A percentile compares a stretch with the other conserved stretches of the same genome.
Evolutionary conservation across 2,797 vertebrate species (phyloP).

Genomic region (Ataeniobius toweri): DNA sequence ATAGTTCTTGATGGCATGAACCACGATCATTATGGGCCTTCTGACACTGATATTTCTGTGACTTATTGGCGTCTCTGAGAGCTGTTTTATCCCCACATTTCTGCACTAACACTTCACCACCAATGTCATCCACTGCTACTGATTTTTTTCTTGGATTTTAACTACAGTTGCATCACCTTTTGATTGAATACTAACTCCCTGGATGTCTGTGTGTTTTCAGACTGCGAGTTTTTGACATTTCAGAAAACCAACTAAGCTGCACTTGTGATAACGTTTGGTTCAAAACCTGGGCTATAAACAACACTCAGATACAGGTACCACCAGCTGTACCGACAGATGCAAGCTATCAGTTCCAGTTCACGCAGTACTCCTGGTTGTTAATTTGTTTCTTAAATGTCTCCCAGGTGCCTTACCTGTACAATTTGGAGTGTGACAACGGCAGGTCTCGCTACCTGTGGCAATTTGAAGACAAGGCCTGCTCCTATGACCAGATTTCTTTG

Average conservation of each 20-base stretch:
- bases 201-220: conserved; percentile 21
- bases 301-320: conserved; percentile 20
- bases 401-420: conserved; percentile 44
- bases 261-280: conserved; percentile 44
- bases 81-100: too few relatives aligned
- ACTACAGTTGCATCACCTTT: too few relatives aligned
- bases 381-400: background rate
- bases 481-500: conserved; percentile 27
- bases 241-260: conserved; percentile 34
- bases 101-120: too few relatives aligned
- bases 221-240: conserved; percentile 9
- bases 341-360: too few relatives aligned
- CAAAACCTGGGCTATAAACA: conserved; percentile 41
- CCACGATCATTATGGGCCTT: too few relatives aligned
- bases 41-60: too few relatives aligned
- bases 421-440: conserved; percentile 27
- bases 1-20: too few relatives aligned
- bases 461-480: conserved; percentile 40
- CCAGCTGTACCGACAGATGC: background rate
- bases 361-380: background rate
- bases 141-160: too few relatives aligned
- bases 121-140: too few relatives aligned
- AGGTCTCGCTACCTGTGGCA: conserved; percentile 32
- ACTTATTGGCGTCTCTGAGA: too few relatives aligned
- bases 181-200: background rate